These are phyloP conservation scores for human (Homo sapiens) DNA, from an alignment of 2,113 vertebrate genomes.

Conservation along the genomic window GRCh38 chr1:204475001-204475500, in stretches of 20 bases:
- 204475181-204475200: neutral
- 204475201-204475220: neutral
- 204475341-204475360: neutral
- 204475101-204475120: neutral
- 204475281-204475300: neutral
- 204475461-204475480: neutral
- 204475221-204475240: neutral
- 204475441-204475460: neutral
- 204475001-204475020: neutral
- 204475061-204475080: neutral
- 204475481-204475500: neutral
- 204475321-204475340: neutral
- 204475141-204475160: neutral
- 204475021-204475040: neutral
- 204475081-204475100: neutral
- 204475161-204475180: neutral
- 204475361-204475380: conserved; percentile 2
- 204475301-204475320: neutral
- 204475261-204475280: neutral
- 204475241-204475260: neutral
- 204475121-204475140: neutral
- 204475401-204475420: neutral
- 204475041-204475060: neutral
- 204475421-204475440: neutral
- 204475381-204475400: neutral